A percentile compares a stretch with the other conserved stretches of the same genome.
Evolutionary conservation across 1,140 invertebrate genomes (phyloP).

Genomic region (Holcopasites calliopsidis): DNA sequence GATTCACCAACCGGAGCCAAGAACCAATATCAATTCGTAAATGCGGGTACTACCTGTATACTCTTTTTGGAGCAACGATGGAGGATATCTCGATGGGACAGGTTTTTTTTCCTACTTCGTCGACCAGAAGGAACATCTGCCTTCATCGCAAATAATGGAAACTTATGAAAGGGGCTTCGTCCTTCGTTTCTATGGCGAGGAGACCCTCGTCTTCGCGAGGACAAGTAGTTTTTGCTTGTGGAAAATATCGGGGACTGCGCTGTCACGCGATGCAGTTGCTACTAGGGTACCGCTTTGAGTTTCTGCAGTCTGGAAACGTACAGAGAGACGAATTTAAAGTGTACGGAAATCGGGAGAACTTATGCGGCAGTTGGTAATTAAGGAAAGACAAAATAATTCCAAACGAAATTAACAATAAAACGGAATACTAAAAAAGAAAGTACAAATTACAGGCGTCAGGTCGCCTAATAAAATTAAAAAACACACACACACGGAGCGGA

Average conservation of each 20-base stretch:
- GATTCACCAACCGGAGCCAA: neutral
- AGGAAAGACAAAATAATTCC: too few species aligned
- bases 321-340: neutral
- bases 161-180: slow-evolving; percentile 37
- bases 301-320: too few species aligned
- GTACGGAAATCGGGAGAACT: too few species aligned
- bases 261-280: neutral
- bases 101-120: slow-evolving; percentile 22
- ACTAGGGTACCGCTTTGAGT: too few species aligned
- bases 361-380: too few species aligned
- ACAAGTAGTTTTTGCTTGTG: neutral
- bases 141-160: slow-evolving; percentile 44
- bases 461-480: too few species aligned
- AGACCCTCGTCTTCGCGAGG: slow-evolving; percentile 5
- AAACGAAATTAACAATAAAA: too few species aligned
- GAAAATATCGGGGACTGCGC: neutral
- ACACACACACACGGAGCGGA: too few species aligned
- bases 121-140: slow-evolving; percentile 43
- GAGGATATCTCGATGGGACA: slow-evolving; percentile 19
- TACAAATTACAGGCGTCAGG: too few species aligned
- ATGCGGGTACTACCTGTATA: neutral
- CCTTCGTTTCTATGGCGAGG: slow-evolving; percentile 4
- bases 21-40: neutral
- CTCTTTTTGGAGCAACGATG: neutral
- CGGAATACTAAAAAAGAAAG: too few species aligned